Percentiles rank a stretch among this genome's conserved stretches.
Conservation (phyloP, 2,797 vertebrate genomes). For the Ptychadena robeensis region DNA sequence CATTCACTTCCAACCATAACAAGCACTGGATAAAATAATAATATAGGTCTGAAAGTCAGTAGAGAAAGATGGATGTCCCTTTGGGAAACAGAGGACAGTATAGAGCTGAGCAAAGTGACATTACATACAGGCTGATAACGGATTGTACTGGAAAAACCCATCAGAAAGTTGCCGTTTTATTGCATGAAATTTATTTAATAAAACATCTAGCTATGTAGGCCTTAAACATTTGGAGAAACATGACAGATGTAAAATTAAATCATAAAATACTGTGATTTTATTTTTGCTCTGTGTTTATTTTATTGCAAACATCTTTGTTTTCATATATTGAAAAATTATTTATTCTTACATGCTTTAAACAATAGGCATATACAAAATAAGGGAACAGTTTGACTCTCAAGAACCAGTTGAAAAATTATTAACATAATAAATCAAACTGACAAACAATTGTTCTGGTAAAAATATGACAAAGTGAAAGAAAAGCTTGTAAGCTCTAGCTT, state of each 20-base stretch:
- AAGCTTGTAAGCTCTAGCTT: too few relatives aligned
- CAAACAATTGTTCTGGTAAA: too few relatives aligned
- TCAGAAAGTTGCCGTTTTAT: not conserved
- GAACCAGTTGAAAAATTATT: not conserved
- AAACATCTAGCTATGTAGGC: not conserved
- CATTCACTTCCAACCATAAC: not conserved
- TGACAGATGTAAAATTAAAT: not conserved
- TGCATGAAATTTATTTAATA: not conserved
- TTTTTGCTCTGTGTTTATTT: not conserved
- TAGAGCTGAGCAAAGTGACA: not conserved
- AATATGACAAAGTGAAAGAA: too few relatives aligned
- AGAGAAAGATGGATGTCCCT: conserved; percentile 14
- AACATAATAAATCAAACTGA: too few relatives aligned
- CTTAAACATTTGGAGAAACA: not conserved
- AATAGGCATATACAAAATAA: not conserved
- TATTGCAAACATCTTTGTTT: not conserved
- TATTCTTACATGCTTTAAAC: not conserved
- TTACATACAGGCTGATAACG: not conserved
- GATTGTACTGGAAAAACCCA: not conserved
- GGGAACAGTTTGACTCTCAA: not conserved
- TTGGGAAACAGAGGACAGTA: not conserved
- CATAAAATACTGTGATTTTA: not conserved
- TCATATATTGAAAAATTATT: not conserved
- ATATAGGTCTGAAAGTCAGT: not conserved
- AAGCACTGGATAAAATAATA: not conserved